Conservation (phyloP, 2,113 vertebrate genomes). For the Pica pica region DNA sequence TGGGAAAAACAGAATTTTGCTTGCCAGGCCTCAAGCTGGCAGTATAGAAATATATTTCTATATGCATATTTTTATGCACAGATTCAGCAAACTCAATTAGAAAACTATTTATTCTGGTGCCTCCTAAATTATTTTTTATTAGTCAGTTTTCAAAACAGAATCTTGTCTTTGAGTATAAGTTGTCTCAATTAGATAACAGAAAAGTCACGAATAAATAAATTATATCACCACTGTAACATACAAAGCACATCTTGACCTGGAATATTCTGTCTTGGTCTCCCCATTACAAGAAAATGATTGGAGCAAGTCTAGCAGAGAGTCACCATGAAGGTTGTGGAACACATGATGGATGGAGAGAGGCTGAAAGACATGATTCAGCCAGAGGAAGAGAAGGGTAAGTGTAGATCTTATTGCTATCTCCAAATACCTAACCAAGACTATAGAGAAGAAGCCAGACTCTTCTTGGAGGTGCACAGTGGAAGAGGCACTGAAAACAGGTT, state of each 20-base stretch:
- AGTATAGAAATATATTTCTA: neutral
- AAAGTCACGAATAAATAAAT: neutral
- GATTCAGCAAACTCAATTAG: neutral
- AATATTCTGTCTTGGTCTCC: neutral
- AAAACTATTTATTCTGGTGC: neutral
- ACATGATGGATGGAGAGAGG: neutral
- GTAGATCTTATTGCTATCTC: neutral
- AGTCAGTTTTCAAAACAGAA: neutral
- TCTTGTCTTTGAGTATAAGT: neutral
- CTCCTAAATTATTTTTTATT: neutral
- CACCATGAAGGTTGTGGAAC: neutral
- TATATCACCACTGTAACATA: neutral
- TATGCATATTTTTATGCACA: neutral
- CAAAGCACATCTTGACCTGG: neutral
- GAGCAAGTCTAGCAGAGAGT: neutral
- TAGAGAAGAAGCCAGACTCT: neutral
- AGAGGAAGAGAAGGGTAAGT: neutral
- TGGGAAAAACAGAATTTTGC: neutral
- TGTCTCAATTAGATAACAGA: neutral
- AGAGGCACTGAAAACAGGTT: neutral
- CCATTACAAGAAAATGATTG: neutral
- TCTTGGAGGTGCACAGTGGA: neutral
- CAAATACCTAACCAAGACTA: neutral
- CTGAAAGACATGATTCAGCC: neutral
- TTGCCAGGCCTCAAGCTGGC: neutral